Percentiles rank a stretch among this genome's conserved stretches.
Evolutionary conservation across 1,140 invertebrate genomes (phyloP).

Genomic region (Drosophila athabasca): DNA sequence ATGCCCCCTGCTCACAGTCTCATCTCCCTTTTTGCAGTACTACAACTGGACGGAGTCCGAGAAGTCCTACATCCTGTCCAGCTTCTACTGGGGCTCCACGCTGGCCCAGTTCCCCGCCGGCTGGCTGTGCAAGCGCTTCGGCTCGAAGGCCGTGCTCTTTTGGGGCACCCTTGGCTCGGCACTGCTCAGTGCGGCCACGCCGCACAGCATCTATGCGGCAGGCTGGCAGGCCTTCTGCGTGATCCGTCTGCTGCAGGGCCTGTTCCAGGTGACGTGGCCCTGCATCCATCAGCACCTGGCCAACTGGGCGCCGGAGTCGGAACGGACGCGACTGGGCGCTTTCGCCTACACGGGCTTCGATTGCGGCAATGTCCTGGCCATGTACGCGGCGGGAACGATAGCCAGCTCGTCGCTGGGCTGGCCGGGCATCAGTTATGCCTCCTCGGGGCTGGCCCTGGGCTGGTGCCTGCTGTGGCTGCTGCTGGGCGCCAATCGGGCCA

Average conservation of each 20-base stretch:
- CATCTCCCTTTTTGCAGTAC: conserved; percentile 37
- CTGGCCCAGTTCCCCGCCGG: conserved; percentile 73
- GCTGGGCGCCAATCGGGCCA: conserved; percentile 88
- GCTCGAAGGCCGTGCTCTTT: conserved; percentile 87
- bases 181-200: conserved; percentile 85
- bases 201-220: conserved; percentile 75
- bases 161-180: conserved; percentile 85
- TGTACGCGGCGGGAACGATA: conserved; percentile 87
- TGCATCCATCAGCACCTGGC: conserved; percentile 88
- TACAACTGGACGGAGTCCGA: conserved; percentile 84
- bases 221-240: conserved; percentile 86
- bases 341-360: conserved; percentile 87
- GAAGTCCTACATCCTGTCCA: conserved; percentile 86
- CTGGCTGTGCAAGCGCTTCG: conserved; percentile 84
- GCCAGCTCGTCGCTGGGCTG: conserved; percentile 88
- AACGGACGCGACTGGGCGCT: conserved; percentile 86
- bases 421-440: conserved; percentile 91
- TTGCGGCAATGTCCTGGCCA: conserved; percentile 89
- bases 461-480: conserved; percentile 88
- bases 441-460: conserved; percentile 86
- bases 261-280: conserved; percentile 91
- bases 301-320: conserved; percentile 84
- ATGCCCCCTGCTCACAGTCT: conserved; percentile 6
- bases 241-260: conserved; percentile 90
- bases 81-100: conserved; percentile 86